phyloP scores from a whole-genome alignment of 2,797 vertebrate genomes.

The Enteromius paludinosus region DNA sequence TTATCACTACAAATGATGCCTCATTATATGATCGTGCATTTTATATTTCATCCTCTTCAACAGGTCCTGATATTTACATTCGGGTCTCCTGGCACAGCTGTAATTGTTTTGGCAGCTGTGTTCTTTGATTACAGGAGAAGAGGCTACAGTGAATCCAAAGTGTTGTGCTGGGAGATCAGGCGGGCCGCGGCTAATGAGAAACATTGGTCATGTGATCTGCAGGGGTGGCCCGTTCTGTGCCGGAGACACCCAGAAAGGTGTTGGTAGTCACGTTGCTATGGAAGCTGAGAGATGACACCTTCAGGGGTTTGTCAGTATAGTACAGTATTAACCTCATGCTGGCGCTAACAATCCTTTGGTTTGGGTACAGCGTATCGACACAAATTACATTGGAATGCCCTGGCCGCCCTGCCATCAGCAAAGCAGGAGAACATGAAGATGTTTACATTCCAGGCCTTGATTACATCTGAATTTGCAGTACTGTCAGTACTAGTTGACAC shows the following conservation, averaged over 20 bases:
- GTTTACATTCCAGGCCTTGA: constrained; percentile 25
- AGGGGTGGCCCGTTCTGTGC: constrained; percentile 35
- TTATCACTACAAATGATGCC: neutral
- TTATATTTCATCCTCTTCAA: neutral
- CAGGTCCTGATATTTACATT: constrained; percentile 24
- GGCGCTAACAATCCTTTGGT: constrained; percentile 12
- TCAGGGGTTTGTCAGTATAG: constrained; percentile 26
- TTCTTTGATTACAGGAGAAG: constrained; percentile 28
- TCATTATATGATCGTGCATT: neutral
- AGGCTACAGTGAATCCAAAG: constrained; percentile 15
- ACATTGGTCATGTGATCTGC: constrained; percentile 52
- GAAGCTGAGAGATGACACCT: constrained; percentile 50
- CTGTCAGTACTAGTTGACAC: constrained; percentile 19
- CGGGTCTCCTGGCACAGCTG: constrained; percentile 32
- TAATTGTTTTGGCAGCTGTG: constrained; percentile 40
- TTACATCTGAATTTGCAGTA: constrained; percentile 19
- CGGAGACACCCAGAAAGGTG: constrained; percentile 46
- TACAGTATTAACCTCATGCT: constrained; percentile 23
- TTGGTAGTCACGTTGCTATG: constrained; percentile 51
- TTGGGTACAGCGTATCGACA: neutral
- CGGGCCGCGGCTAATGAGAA: constrained; percentile 52
- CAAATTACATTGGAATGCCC: constrained; percentile 8
- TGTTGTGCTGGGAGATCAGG: constrained; percentile 11
- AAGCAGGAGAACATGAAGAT: neutral
- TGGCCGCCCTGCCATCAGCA: neutral